Evolutionary conservation across 2,797 vertebrate species (phyloP), one percentile per base, ranked within the genome.

Genomic region (Clamator glandarius): DNA sequence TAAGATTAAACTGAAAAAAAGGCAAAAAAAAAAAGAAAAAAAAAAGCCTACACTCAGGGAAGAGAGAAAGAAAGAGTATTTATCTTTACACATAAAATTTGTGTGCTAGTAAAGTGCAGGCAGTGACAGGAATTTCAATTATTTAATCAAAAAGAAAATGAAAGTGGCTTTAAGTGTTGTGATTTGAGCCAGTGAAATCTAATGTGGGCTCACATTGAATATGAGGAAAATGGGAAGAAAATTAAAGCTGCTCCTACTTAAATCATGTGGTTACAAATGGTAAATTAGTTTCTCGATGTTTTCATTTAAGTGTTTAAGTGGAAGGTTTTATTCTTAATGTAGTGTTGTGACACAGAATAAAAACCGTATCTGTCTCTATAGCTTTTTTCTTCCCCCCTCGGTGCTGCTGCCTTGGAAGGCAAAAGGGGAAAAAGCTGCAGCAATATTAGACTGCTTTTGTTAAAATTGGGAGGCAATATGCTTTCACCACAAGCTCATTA

Each of bases 281-380:
- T 98, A 99, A 99, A 99, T 99, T 99, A 99, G 99, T 99, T 99
- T 99, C 99, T 99, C 98, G 98, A 99, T 99, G 99, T 99, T 99
- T 99, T 99, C 99, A 99, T 99, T 99, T 99, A 99, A 99, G 99
- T 99, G 99, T 99, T 99, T 99, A 99, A 99, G 99, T 99, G 99
- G 98, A 99, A 99, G 99, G 99, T 99, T 99, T 98, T 99, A 99
- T 99, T 99, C 97, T 97, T 98, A 99, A 98, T 98, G 98, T 97
- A 96, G 97, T 96, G 98, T 98, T 97, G 98, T 98, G 98, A 98
- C 98, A 97, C 97, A 98, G 98, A 98, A 98, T 98, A 98, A 98
- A 98, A 98, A 97, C 97, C 94, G 97, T 92, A 83, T 95, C 96
- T 46, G 61, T 50, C 95, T 97, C 93, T 89, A 66, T 93, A 96